phyloP scores from a whole-genome alignment of 2,797 vertebrate genomes.

The Ceyx erithaca region DNA sequence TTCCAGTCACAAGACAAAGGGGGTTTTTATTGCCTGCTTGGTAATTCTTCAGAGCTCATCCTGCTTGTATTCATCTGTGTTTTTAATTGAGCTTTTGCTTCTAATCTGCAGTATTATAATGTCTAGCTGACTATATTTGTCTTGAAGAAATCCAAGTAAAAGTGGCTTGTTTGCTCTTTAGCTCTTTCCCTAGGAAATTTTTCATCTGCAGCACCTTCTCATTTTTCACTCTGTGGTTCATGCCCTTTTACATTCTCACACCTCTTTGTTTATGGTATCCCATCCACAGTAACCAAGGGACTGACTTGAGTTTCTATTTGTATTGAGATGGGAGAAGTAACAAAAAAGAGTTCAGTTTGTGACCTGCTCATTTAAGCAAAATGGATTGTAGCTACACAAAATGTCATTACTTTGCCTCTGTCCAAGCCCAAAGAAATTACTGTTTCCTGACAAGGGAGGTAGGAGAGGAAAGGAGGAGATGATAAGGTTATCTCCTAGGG shows the following conservation, averaged over 20 bases:
- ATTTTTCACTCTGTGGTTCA: not conserved
- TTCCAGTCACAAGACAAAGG: not conserved
- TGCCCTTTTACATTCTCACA: not conserved
- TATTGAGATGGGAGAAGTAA: not conserved
- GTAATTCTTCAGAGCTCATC: not conserved
- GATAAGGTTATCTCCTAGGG: slow-evolving; percentile 12
- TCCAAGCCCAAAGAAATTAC: not conserved
- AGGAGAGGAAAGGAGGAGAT: not conserved
- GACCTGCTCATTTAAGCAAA: not conserved
- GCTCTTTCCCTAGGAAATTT: not conserved
- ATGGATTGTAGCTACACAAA: not conserved
- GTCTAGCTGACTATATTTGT: not conserved
- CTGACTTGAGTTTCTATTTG: not conserved
- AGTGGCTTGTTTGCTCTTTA: not conserved
- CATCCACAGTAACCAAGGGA: not conserved
- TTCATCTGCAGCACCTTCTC: not conserved
- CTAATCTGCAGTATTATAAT: not conserved
- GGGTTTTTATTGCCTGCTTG: not conserved
- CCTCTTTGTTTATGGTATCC: not conserved
- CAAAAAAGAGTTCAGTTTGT: not conserved
- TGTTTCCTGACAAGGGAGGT: not conserved
- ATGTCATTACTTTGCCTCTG: not conserved
- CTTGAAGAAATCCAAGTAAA: not conserved
- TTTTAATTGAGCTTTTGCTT: not conserved
- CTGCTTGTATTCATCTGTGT: not conserved